Percentiles rank a stretch among this genome's conserved stretches.
phyloP scores from a whole-genome alignment of 2,888 invertebrate genomes.

The Cremastinae sp. region DNA sequence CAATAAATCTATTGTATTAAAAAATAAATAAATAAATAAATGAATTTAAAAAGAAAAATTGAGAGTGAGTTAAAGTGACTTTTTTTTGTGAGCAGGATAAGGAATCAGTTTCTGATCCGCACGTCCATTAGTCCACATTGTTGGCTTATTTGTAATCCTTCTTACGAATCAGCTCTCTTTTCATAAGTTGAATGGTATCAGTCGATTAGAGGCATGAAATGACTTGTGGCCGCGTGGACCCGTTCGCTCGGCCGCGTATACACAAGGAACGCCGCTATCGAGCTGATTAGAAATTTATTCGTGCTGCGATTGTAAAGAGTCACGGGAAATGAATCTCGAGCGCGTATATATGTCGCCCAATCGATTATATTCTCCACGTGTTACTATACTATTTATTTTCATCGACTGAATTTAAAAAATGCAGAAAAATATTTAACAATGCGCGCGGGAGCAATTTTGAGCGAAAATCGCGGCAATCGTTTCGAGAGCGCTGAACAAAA shows the following conservation, averaged over 20 bases:
- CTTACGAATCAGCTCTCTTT: conserved; percentile 50
- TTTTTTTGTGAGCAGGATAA: conserved; percentile 27
- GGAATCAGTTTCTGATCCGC: conserved; percentile 4
- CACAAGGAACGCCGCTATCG: conserved; percentile 16
- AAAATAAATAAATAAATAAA: no score
- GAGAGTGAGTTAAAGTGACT: not conserved
- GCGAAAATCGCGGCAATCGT: no score
- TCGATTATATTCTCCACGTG: no score
- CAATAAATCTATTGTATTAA: no score
- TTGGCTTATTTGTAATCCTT: conserved; percentile 52
- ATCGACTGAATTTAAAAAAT: no score
- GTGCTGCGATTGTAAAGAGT: conserved; percentile 27
- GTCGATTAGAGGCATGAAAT: conserved; percentile 46
- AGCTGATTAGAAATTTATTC: conserved; percentile 60
- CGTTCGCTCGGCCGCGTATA: conserved; percentile 5
- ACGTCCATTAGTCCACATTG: conserved; percentile 56
- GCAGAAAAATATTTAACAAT: no score
- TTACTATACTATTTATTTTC: no score
- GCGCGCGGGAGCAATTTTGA: no score
- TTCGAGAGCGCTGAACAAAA: not conserved
- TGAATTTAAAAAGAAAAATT: no score
- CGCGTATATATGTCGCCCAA: conserved; percentile 22
- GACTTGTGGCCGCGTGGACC: conserved; percentile 25
- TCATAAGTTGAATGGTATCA: conserved; percentile 34
- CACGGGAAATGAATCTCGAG: conserved; percentile 29